Percentiles rank a stretch among this genome's conserved stretches.
Conservation (phyloP, 1,140 invertebrate genomes). For the Drosophila sechellia region DNA sequence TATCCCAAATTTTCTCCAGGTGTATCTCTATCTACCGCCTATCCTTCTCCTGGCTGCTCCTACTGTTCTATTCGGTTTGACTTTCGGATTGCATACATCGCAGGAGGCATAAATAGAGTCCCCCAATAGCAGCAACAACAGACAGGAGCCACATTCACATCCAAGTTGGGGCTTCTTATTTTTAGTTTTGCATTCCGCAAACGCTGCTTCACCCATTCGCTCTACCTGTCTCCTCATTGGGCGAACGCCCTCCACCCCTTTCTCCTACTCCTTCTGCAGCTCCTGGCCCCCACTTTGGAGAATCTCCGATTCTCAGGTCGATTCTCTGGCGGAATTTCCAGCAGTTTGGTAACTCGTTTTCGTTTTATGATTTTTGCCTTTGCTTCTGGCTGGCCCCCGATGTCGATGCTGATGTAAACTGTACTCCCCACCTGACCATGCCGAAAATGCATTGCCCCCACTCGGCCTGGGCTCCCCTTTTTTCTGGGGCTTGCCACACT, state of each 20-base stretch:
- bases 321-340: conserved; percentile 62
- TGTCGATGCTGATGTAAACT: conserved; percentile 53
- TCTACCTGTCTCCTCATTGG: conserved; percentile 10
- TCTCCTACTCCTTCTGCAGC: not conserved
- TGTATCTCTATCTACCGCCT: conserved; percentile 24
- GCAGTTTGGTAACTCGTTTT: conserved; percentile 81
- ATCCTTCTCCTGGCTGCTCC: conserved; percentile 17
- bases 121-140: conserved; percentile 24
- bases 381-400: conserved; percentile 34
- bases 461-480: not conserved
- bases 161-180: conserved; percentile 45
- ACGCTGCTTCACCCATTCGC: conserved; percentile 52
- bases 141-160: conserved; percentile 41
- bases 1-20: not conserved
- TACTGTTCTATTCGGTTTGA: conserved; percentile 42
- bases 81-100: conserved; percentile 46
- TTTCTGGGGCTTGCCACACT: conserved; percentile 28
- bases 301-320: conserved; percentile 24
- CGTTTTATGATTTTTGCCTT: conserved; percentile 76
- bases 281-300: not conserved
- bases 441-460: conserved; percentile 27
- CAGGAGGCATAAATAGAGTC: conserved; percentile 74
- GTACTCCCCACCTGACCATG: conserved; percentile 44
- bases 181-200: conserved; percentile 63
- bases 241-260: not conserved